Conservation (phyloP, 2,888 invertebrate genomes). For the Erebia aethiops region DNA sequence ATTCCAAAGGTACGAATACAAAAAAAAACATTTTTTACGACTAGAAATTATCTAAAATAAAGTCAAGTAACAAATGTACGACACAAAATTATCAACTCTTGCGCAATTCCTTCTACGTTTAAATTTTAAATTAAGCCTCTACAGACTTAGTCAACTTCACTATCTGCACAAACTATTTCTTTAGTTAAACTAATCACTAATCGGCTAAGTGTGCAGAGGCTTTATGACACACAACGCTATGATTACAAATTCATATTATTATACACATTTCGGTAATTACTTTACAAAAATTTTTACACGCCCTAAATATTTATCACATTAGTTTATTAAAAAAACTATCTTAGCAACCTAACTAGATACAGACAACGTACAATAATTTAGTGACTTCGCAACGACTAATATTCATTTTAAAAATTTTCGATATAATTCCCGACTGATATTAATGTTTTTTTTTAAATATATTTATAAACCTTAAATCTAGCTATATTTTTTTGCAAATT, state of each 20-base stretch:
- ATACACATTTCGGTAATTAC: slow-evolving; percentile 49
- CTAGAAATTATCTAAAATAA: slow-evolving; percentile 37
- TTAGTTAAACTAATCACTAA: not conserved
- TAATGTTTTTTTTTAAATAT: slow-evolving; percentile 18
- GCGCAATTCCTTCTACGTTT: slow-evolving; percentile 32
- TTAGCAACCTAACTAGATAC: slow-evolving; percentile 55
- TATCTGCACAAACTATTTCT: not conserved
- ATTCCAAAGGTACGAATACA: slow-evolving; percentile 14
- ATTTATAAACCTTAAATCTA: slow-evolving; percentile 8
- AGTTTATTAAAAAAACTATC: slow-evolving; percentile 60
- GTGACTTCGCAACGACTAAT: slow-evolving; percentile 65
- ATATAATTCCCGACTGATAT: slow-evolving; percentile 39
- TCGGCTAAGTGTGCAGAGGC: not conserved
- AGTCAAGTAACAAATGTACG: slow-evolving; percentile 24
- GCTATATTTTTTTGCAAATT: slow-evolving; percentile 13
- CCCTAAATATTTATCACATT: slow-evolving; percentile 71
- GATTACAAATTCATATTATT: slow-evolving; percentile 59
- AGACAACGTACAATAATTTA: slow-evolving; percentile 72
- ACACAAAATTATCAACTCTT: slow-evolving; percentile 20
- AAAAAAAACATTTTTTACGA: slow-evolving; percentile 31
- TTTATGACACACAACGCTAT: slow-evolving; percentile 59
- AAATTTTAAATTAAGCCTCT: slow-evolving; percentile 45
- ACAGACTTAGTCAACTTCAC: not conserved
- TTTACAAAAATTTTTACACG: slow-evolving; percentile 58
- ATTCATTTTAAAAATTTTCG: slow-evolving; percentile 32